Evolutionary conservation across 2,797 vertebrate species (phyloP).

Genomic region (Falco biarmicus): DNA sequence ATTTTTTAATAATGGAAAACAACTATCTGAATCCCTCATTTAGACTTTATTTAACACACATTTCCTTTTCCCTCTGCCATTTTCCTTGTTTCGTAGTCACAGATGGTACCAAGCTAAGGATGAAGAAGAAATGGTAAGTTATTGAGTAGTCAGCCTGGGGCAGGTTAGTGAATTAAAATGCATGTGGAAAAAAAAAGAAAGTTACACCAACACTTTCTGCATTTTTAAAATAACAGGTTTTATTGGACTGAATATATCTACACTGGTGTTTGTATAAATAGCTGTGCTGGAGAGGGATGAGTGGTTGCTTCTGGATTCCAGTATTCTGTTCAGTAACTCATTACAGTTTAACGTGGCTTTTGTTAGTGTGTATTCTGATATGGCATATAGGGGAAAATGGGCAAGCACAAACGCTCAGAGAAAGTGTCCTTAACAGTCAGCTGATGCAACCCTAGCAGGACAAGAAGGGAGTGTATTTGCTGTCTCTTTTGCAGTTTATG

Average conservation of each 20-base stretch:
- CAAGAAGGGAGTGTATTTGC: background rate
- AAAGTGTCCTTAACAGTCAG: background rate
- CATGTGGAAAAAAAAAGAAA: background rate
- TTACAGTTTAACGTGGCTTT: background rate
- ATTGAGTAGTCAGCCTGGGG: background rate
- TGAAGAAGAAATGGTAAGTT: background rate
- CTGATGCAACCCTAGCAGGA: background rate
- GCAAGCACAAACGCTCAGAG: background rate
- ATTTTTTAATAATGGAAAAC: slow-evolving; percentile 21
- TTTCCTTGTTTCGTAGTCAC: background rate
- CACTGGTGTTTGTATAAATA: background rate
- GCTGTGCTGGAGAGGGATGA: background rate
- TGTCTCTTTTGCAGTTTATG: slow-evolving; percentile 30
- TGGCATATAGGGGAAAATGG: background rate
- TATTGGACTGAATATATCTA: slow-evolving; percentile 1
- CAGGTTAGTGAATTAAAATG: slow-evolving; percentile 29
- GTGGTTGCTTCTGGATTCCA: background rate
- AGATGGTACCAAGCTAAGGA: background rate
- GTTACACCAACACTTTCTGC: background rate
- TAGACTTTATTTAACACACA: slow-evolving; percentile 21
- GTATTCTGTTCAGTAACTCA: background rate
- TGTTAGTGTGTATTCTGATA: background rate
- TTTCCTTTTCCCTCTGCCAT: background rate
- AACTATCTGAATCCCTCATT: background rate
- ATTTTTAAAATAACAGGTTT: slow-evolving; percentile 33